Evolutionary conservation across 2,113 vertebrate species (phyloP), one percentile per base, ranked within the genome.

Genomic region (Lates calcarifer): DNA sequence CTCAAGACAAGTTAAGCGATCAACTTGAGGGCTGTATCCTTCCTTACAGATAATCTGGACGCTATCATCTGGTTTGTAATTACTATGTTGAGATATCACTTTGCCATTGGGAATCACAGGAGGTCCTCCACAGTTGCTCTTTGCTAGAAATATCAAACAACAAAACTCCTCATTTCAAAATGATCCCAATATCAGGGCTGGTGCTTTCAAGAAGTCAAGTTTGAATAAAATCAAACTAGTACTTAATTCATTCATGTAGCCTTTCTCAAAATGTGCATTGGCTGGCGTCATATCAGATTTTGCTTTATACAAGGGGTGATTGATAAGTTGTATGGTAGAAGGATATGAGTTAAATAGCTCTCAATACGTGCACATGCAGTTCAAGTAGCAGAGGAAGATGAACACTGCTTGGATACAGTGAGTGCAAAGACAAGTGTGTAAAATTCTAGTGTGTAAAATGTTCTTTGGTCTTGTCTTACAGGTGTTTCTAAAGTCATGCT

Each of bases 81-180:
- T 1, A 0, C 1, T 2, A 2, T 0, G 0, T 12, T 0, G 2
- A 9, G 0, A 0, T 6, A 0, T 13, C 6, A 10, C 6, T 43
- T 4, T 2, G 1, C 51, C 57, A n/a, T 93, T 80, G n/a, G 63
- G 62, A 81, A 93, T 85, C 14, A 0, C 15, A 63, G 91, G 91
- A 75, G 20, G 1, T 39, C 26, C 2, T 37, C 76, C 75, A 85
- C 93, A 94, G 0, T 0, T 0, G 6, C 0, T 33, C 0, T 76
- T 2, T 5, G 3, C 93, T 94, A 57, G 5, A 61, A 55, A 75
- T 11, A 2, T 58, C 6, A 68, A 62, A 66, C 17, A 65, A 49
- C 47, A 22, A 49, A n/a, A 49, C 10, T 3, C n/a, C 20, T 49
- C 2, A 20, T 22, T 22, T n/a, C 20, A n/a, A 49, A 49, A 47